phyloP scores from a whole-genome alignment of 2,113 vertebrate genomes.

The Blennius ocellaris region DNA sequence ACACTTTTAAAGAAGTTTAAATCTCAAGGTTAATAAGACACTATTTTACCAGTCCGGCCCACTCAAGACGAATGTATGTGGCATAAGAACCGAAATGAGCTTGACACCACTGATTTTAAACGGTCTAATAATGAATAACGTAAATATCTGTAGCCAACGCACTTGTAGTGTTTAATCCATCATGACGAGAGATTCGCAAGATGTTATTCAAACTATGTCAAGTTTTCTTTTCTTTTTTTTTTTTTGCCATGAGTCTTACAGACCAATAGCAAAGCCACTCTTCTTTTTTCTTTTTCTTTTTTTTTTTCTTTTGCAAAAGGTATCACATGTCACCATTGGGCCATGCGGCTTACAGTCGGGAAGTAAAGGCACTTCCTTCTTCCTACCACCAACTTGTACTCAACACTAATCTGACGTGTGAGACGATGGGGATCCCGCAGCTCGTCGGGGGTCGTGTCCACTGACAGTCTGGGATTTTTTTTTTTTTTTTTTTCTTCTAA shows the following conservation, averaged over 20 bases:
- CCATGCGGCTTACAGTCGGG: slow-evolving; percentile 69
- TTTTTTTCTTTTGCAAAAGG: slow-evolving; percentile 35
- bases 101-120: no score
- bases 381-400: slow-evolving; percentile 51
- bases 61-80: no score
- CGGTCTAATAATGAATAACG: no score
- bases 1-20: no score
- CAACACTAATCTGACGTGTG: not conserved
- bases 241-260: slow-evolving; percentile 6
- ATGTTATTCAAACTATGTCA: not conserved
- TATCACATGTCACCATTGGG: slow-evolving; percentile 79
- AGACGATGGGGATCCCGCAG: slow-evolving; percentile 39
- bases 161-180: not conserved
- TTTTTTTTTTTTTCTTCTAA: no score
- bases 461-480: not conserved
- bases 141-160: no score
- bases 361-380: slow-evolving; percentile 84
- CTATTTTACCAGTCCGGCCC: no score
- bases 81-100: no score
- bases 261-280: slow-evolving; percentile 34
- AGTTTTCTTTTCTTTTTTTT: not conserved
- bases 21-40: no score
- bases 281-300: slow-evolving; percentile 2
- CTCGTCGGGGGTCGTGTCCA: not conserved
- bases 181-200: not conserved